phyloP scores from a whole-genome alignment of 1,140 invertebrate genomes.

The Eriocheir sinensis region DNA sequence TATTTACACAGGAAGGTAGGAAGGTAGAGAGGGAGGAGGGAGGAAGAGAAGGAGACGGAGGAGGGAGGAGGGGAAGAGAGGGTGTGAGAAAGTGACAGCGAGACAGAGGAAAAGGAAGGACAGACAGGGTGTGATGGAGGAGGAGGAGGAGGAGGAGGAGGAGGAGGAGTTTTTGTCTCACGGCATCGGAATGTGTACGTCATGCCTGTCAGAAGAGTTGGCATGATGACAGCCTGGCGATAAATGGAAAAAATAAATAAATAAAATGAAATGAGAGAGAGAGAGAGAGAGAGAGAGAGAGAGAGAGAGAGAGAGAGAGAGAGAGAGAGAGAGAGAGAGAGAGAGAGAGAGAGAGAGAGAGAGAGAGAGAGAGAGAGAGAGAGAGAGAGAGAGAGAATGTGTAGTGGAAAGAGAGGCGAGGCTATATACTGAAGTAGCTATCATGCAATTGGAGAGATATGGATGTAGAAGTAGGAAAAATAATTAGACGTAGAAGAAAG shows the following conservation, averaged over 20 bases:
- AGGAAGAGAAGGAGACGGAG: not conserved
- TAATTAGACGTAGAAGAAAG: not conserved
- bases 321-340: no score
- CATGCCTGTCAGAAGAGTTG: slow-evolving; percentile 46
- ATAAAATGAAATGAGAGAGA: not conserved
- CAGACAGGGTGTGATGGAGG: not conserved
- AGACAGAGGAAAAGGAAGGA: not conserved
- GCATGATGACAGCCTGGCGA: slow-evolving; percentile 50
- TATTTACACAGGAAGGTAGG: not conserved
- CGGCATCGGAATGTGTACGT: slow-evolving; percentile 36
- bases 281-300: no score
- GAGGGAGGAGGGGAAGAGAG: not conserved
- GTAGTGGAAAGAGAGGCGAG: no score
- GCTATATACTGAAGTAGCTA: no score
- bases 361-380: not conserved
- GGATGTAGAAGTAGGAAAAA: not conserved
- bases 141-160: not conserved
- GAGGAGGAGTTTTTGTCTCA: not conserved
- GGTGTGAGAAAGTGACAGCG: not conserved
- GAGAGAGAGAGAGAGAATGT: not conserved
- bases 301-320: no score
- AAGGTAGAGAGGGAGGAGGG: not conserved
- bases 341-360: not conserved
- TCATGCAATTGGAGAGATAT: no score
- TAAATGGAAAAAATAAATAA: slow-evolving; percentile 17